Base-by-base conservation (phyloP, 1,140 invertebrate species). In the Drosophila serrata region DNA sequence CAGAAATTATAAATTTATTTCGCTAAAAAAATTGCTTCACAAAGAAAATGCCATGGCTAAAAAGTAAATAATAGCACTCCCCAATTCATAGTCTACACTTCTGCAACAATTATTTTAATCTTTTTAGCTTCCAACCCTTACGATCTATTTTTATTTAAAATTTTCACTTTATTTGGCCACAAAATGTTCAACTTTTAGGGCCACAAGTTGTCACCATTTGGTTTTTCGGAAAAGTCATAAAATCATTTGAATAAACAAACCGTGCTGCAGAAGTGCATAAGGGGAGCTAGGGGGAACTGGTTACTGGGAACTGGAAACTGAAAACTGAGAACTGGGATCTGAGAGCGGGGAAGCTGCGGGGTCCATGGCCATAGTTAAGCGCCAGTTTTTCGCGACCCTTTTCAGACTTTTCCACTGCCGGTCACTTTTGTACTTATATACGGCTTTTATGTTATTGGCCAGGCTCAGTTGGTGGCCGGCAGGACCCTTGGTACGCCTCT, bases 231-330 rank as follows among this genome's bases (percentile, higher is more conserved):
- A 84, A 84, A 84, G 81, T 80, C 81, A 84, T 84, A 84, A 84
- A 84, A 84, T 84, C 81, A 84, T 84, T 84, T 84, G 79, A 84
- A 84, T 84, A 84, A 84, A 84, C 81, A 84, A 79, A 68, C 70
- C 72, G 35, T 57, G 29, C 27, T n/a, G 51, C 33, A 35, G 51
- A 24, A 53, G 51, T 37, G 51, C 13, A 53, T n/a, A 6, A 8
- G 19, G 19, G 22, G 31, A 33, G 11, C 31, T 24, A 24, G 37
- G 17, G 17, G 7, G 6, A 19, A 19, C 17, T 42, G 17, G 17
- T 11, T 4, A 42, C 15, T 39, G 37, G 43, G 11, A 29, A 24
- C 24, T 24, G 24, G 4, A 5, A 31, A 5, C 13, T 22, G 43
- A 24, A 1, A 19, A 8, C n/a, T 29, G 11, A 15, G 27, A 27